These are phyloP conservation scores for Hippasteria phrygiana DNA, from an alignment of 53 echinoderm and acorn worm species.

Conservation along the genomic window DNA sequence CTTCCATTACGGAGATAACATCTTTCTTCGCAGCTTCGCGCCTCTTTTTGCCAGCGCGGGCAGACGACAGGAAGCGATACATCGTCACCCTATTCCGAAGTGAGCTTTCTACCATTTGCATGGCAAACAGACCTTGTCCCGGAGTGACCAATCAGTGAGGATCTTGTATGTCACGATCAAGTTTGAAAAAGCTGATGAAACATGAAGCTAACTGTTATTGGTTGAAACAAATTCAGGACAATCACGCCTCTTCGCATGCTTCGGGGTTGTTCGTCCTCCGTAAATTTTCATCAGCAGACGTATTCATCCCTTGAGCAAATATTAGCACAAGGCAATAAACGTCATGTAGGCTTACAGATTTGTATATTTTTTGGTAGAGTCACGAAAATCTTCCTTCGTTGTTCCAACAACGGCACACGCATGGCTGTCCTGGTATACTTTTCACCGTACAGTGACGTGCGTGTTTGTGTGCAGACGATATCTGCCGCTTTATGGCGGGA, in stretches of 20 bases:
- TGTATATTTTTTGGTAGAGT: not conserved
- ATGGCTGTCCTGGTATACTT: not conserved
- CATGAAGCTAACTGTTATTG: not conserved
- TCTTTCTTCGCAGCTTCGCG: slow-evolving; percentile 10
- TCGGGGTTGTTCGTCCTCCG: no score
- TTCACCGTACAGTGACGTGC: no score
- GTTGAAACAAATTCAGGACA: not conserved
- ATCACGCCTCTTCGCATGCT: not conserved
- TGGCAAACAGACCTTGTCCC: not conserved
- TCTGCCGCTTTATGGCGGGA: not conserved
- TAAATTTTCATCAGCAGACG: not conserved
- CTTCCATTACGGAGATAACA: slow-evolving; percentile 19
- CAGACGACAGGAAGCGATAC: not conserved
- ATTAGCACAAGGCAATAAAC: not conserved
- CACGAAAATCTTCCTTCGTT: no score
- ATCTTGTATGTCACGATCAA: not conserved
- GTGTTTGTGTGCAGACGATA: not conserved
- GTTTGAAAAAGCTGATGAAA: not conserved
- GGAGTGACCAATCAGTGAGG: not conserved
- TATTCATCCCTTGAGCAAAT: not conserved
- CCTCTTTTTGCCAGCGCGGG: slow-evolving; percentile 23
- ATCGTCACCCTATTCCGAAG: not conserved
- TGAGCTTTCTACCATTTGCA: not conserved
- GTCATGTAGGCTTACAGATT: not conserved
- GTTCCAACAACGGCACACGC: not conserved